Evolutionary conservation across 2,888 invertebrate species (phyloP).

Genomic region (Seira ritae): DNA sequence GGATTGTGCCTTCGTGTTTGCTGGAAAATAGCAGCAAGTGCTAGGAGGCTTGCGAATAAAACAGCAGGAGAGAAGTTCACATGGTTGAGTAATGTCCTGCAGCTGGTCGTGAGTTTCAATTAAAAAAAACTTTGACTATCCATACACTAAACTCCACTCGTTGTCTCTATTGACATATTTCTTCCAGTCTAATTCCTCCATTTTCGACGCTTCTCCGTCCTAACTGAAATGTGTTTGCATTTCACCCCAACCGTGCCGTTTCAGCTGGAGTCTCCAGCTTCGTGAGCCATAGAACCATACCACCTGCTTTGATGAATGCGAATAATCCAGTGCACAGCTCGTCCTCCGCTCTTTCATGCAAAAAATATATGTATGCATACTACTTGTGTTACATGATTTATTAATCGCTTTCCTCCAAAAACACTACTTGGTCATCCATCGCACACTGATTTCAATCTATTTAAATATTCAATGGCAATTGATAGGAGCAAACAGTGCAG

Average conservation of each 20-base stretch:
- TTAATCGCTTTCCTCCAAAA: not conserved
- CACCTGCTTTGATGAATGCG: slow-evolving; percentile 14
- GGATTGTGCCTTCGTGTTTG: too few species aligned
- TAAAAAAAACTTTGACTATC: slow-evolving; percentile 25
- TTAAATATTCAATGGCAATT: slow-evolving; percentile 11
- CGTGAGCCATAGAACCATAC: not conserved
- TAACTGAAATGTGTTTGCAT: not conserved
- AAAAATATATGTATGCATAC: too few species aligned
- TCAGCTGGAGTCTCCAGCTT: too few species aligned
- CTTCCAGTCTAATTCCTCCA: slow-evolving; percentile 44
- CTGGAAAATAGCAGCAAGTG: too few species aligned
- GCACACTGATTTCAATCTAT: not conserved
- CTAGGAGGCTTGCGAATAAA: too few species aligned
- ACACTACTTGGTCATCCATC: not conserved
- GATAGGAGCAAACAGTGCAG: not conserved
- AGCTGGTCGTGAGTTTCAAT: slow-evolving; percentile 32
- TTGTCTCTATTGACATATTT: slow-evolving; percentile 40
- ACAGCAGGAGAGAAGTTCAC: slow-evolving; percentile 20
- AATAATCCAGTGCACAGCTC: slow-evolving; percentile 1
- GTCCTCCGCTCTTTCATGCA: too few species aligned
- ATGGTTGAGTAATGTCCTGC: slow-evolving; percentile 20
- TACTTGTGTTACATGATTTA: slow-evolving; percentile 17
- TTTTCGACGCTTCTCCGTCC: slow-evolving; percentile 8
- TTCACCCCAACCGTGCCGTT: not conserved
- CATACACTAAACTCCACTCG: not conserved